A percentile compares a stretch with the other conserved stretches of the same genome.
These are phyloP conservation scores for Lycaena phlaeas DNA, from an alignment of 2,888 invertebrate genomes.

Conservation along the genomic window DNA sequence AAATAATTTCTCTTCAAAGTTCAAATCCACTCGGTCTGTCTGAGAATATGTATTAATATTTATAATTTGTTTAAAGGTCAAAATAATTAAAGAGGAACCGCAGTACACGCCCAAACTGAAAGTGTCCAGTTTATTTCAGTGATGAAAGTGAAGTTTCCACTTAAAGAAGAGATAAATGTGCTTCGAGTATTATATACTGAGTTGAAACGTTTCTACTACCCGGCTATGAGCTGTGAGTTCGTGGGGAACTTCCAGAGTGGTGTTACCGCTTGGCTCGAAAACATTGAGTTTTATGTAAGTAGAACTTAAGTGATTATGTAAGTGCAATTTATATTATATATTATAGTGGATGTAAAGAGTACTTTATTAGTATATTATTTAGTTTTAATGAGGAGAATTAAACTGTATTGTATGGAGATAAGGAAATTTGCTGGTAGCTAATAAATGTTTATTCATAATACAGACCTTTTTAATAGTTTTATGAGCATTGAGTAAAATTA, in stretches of 20 bases:
- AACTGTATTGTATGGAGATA: too few species aligned
- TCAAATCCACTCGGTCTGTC: neutral
- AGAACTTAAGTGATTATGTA: slow-evolving; percentile 29
- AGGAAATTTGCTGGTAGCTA: too few species aligned
- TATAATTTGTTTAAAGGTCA: slow-evolving; percentile 34
- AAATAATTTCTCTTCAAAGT: neutral
- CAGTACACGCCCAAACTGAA: slow-evolving; percentile 56
- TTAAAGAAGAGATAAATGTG: neutral
- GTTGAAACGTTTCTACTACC: neutral
- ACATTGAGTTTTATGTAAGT: slow-evolving; percentile 6
- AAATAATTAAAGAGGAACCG: slow-evolving; percentile 43
- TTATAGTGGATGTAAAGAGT: slow-evolving; percentile 15
- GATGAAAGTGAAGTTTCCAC: slow-evolving; percentile 5
- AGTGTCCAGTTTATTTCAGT: slow-evolving; percentile 62
- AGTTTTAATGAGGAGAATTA: neutral
- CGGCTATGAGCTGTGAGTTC: neutral
- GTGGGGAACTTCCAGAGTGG: neutral
- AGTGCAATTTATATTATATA: slow-evolving; percentile 30
- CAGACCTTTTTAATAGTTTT: too few species aligned
- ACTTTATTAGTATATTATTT: slow-evolving; percentile 1
- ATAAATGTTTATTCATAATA: too few species aligned
- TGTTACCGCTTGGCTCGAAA: neutral
- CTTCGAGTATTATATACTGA: neutral
- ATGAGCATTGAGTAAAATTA: too few species aligned
- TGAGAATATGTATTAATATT: neutral